Evolutionary conservation across 2,797 vertebrate species (phyloP), one percentile per base, ranked within the genome.

Genomic region (Hippocampus kuda): DNA sequence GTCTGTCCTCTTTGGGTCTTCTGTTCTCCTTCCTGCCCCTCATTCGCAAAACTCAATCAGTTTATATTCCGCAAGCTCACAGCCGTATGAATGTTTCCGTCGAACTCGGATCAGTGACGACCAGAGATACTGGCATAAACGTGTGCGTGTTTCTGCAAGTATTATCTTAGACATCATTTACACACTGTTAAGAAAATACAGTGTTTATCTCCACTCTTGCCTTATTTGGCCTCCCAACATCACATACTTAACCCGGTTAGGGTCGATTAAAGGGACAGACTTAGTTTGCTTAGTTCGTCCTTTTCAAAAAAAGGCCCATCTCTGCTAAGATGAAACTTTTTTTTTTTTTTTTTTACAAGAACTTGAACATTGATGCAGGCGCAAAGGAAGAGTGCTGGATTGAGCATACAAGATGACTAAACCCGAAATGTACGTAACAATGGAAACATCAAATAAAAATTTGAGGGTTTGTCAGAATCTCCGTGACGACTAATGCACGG

Each of bases 21-120:
- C 24, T 16, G 63, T 65, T 30, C 48, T 69, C 65, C 68, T 69
- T 69, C 68, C 68, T 73, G 67, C 81, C 73, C 81, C 60, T 80
- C 34, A 48, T 48, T 48, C 27, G 15, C 44, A 20, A 44, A 38
- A 65, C 18, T 48, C 10, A 24, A 63, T 63, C 61, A 6, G 44
- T 63, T 54, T 67, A 54, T 38, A 30, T 54, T 51, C 48, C 12
- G 27, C 48, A 30, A 66, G 27, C 65, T 71, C 56, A 16, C 68
- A 51, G 68, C 63, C 48, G 46, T 69, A 74, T 72, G 59, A 61
- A 54, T 83, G 76, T 81, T 75, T 64, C 77, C 48, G 72, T 74
- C 76, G 27, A 2, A 26, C 13, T 65, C 63, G 16, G 46, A 48
- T 38, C 24, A 44, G 63, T 18, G 3, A 27, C 42, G 16, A 46